Base-by-base conservation (phyloP, 2,113 vertebrate genomes). In the Lates calcarifer region DNA sequence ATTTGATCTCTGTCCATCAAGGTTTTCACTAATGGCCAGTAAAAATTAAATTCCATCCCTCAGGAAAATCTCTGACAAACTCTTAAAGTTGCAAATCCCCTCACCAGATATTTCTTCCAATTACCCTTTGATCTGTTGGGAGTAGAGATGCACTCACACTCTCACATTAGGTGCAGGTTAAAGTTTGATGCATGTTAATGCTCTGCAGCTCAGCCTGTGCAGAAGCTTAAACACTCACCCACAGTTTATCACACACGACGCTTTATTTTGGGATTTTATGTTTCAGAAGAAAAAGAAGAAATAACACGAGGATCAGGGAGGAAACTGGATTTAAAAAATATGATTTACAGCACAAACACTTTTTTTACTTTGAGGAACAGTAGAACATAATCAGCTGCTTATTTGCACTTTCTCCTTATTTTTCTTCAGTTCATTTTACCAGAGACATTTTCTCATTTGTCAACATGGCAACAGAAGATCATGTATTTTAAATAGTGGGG, bases 111-210 rank as follows among this genome's bases (percentile, higher is more conserved):
- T 79, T 74, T 74, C 58, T 65, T 72, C 82, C 74, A 89, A 89
- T 93, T 91, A 90, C 57, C 82, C 77, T 81, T 68, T 85, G 75
- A 79, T 77, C 70, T 51, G 31, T 8, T 3, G 58, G 51, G 73
- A 75, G 64, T 22, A 8, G 45, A 56, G 17, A 31, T 0, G 41
- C 58, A 53, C 65, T 17, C 57, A 49, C 29, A 4, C 20, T 22
- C n/a, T 37, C 47, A 22, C 75, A 7, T 51, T 41, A 6, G 5
- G 60, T 49, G 2, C 2, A 49, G 53, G 45, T 61, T 57, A 68
- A 57, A 61, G 66, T 70, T 49, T 26, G 39, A 31, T 28, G 15
- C 5, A 2, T 13, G 29, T 7, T 49, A 20, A 49, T 49, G 47
- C 18, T 53, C 1, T 20, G 41, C 45, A 49, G 47, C 31, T 70